Evolutionary conservation across 2,797 vertebrate genomes (phyloP).

Genomic region (Pelochelys cantorii): DNA sequence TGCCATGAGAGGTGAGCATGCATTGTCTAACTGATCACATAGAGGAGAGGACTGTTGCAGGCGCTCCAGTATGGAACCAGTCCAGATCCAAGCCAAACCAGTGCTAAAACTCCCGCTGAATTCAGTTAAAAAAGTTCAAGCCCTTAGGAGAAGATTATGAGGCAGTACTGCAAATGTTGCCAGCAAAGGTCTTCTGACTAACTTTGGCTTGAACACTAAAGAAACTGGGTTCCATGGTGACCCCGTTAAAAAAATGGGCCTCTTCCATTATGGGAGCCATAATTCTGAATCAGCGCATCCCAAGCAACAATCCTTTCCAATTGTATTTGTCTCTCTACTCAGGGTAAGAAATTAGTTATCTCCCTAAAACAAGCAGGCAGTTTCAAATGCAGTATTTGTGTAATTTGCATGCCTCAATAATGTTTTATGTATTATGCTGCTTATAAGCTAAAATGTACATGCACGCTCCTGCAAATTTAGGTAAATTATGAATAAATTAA

Average conservation of each 20-base stretch:
- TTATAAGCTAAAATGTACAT: conserved; percentile 83
- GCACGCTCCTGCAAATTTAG: conserved; percentile 83
- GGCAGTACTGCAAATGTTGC: rapidly evolving
- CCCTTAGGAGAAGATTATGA: rapidly evolving
- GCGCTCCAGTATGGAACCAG: background rate
- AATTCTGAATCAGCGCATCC: conserved; percentile 54
- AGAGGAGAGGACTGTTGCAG: rapidly evolving
- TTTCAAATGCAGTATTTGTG: conserved; percentile 68
- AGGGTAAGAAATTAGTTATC: conserved; percentile 78
- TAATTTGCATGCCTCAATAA: conserved; percentile 81
- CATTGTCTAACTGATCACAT: rapidly evolving
- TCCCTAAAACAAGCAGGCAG: conserved; percentile 77
- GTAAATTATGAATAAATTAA: conserved; percentile 90
- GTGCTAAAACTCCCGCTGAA: rapidly evolving
- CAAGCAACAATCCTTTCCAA: conserved; percentile 63
- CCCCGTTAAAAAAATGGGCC: conserved; percentile 26
- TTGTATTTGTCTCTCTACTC: conserved; percentile 69
- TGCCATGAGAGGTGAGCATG: background rate
- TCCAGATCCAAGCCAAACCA: background rate
- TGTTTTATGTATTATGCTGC: conserved; percentile 83
- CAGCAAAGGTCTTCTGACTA: background rate
- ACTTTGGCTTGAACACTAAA: background rate
- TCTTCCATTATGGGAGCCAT: conserved; percentile 43
- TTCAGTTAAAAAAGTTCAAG: background rate
- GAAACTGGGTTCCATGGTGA: background rate